These are phyloP conservation scores for Oxyteleia sp. DNA, from an alignment of 2,888 invertebrate genomes.

Conservation along the genomic window DNA sequence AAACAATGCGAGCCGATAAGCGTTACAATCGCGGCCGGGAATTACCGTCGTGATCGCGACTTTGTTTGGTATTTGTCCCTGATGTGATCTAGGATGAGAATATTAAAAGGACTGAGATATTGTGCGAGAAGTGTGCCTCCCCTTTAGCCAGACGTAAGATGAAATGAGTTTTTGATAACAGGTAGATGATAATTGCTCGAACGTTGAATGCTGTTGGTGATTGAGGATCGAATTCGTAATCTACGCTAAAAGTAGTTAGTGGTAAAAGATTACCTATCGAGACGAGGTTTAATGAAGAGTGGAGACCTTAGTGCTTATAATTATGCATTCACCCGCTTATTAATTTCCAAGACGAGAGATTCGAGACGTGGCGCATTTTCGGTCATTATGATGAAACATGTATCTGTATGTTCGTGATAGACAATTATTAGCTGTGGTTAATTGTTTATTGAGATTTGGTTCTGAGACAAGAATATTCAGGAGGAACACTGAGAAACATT, in stretches of 20 bases:
- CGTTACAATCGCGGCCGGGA: not conserved
- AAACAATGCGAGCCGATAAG: constrained; percentile 38
- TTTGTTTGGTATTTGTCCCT: constrained; percentile 41
- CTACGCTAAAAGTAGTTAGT: constrained; percentile 60
- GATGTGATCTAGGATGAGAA: constrained; percentile 8
- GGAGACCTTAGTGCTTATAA: constrained; percentile 64
- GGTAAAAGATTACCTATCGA: constrained; percentile 36
- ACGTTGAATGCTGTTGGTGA: constrained; percentile 48
- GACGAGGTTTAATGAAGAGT: constrained; percentile 25
- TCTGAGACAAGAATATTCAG: no score
- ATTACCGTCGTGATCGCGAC: constrained; percentile 27
- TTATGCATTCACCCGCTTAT: constrained; percentile 66
- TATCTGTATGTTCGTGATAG: no score
- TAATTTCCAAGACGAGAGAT: constrained; percentile 55
- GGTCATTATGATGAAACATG: no score
- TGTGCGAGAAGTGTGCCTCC: not conserved
- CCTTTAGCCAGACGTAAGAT: constrained; percentile 33
- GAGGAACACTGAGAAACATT: no score
- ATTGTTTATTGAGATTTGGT: no score
- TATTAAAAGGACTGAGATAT: constrained; percentile 1
- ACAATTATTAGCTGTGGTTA: no score
- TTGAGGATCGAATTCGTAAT: constrained; percentile 38
- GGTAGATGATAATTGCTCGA: constrained; percentile 53
- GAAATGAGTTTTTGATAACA: constrained; percentile 27
- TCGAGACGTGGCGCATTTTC: constrained; percentile 47